Percentiles rank a stretch among this genome's conserved stretches.
phyloP scores from a whole-genome alignment of 1,140 invertebrate genomes.

The Caenorhabditis briggsae region DNA sequence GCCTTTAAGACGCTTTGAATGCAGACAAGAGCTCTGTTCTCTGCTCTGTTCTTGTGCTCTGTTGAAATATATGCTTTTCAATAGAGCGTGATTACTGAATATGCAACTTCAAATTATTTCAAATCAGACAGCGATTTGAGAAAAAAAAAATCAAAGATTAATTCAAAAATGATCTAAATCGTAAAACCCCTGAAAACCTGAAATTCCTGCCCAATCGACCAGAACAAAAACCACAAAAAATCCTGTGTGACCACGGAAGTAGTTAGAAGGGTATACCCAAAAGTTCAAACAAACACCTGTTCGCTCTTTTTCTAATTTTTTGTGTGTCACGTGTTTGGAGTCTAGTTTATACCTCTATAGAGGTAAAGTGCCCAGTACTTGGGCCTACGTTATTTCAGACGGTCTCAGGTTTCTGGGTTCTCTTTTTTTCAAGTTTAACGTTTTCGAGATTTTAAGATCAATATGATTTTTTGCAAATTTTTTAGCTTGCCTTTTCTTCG shows the following conservation, averaged over 20 bases:
- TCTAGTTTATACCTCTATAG: background rate
- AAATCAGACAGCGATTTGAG: no score
- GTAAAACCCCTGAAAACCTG: background rate
- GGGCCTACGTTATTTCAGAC: background rate
- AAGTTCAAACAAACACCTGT: constrained; percentile 43
- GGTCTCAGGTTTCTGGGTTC: background rate
- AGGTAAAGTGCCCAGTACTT: background rate
- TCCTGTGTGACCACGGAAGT: constrained; percentile 11
- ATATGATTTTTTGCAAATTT: background rate
- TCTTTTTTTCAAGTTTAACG: background rate
- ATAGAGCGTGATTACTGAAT: no score
- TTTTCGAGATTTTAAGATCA: background rate
- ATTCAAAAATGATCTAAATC: background rate
- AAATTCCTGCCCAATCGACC: background rate
- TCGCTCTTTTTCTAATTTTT: background rate
- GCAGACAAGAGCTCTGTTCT: no score
- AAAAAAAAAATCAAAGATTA: background rate
- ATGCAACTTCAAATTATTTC: no score
- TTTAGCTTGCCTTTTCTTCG: no score
- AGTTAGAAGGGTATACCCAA: background rate
- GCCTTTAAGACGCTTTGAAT: no score
- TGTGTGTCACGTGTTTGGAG: background rate
- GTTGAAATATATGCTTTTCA: no score
- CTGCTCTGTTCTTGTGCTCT: no score
- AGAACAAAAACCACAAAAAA: constrained; percentile 13